These are phyloP conservation scores for Lacerta agilis DNA, from an alignment of 2,797 vertebrate species.

Conservation along the genomic window DNA sequence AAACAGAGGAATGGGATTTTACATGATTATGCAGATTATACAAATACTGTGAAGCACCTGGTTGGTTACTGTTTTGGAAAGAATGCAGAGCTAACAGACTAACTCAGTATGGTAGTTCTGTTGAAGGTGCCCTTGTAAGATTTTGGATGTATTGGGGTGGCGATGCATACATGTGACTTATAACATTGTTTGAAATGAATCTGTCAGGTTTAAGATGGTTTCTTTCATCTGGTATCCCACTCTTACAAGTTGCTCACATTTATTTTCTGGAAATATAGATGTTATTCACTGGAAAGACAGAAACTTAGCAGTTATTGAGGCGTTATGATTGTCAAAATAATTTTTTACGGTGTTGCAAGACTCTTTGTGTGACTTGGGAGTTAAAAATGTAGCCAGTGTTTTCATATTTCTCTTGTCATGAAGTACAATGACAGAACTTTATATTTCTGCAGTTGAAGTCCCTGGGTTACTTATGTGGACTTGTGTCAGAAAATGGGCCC, in stretches of 20 bases:
- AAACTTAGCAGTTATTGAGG: not conserved
- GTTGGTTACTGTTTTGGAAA: not conserved
- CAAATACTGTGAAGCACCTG: not conserved
- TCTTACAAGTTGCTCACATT: not conserved
- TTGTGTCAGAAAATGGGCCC: slow-evolving; percentile 90
- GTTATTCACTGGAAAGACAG: not conserved
- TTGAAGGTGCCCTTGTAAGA: not conserved
- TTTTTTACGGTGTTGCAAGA: not conserved
- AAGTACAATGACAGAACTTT: slow-evolving; percentile 31
- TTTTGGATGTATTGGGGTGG: not conserved
- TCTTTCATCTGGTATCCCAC: not conserved
- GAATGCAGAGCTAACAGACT: not conserved
- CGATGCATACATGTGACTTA: not conserved
- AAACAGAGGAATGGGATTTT: not conserved
- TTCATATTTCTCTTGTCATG: slow-evolving; percentile 32
- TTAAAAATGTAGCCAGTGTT: not conserved
- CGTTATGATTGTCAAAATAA: not conserved
- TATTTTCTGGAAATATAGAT: not conserved
- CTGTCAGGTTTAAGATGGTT: not conserved
- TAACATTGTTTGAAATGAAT: not conserved
- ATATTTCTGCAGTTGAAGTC: slow-evolving; percentile 85
- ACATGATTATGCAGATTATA: too few relatives aligned
- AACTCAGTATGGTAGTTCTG: not conserved
- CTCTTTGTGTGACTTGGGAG: not conserved
- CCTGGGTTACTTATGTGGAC: slow-evolving; percentile 93